Evolutionary conservation across 1,140 invertebrate species (phyloP).

Genomic region (Asobara japonica): DNA sequence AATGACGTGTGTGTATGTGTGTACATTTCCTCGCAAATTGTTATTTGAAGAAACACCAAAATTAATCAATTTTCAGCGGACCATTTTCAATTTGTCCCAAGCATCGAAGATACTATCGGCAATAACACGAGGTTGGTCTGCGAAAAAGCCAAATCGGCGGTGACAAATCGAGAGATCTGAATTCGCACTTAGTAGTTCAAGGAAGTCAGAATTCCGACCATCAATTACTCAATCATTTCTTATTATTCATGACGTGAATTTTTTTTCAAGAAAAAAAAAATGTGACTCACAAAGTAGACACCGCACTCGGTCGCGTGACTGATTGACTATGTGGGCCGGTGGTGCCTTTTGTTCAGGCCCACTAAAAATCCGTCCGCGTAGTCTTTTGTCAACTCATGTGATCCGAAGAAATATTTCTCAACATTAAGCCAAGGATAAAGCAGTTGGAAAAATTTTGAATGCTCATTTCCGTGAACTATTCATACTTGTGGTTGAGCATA

Average conservation of each 20-base stretch:
- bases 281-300: slow-evolving; percentile 6
- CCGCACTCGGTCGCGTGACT: neutral
- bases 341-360: neutral
- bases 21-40: too few relatives aligned
- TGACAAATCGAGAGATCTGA: neutral
- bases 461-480: too few relatives aligned
- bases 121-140: too few relatives aligned
- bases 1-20: too few relatives aligned
- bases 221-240: slow-evolving; percentile 12
- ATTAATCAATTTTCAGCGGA: too few relatives aligned
- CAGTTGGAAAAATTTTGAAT: neutral
- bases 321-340: slow-evolving; percentile 8
- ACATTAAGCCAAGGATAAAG: neutral
- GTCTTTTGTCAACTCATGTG: neutral
- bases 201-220: slow-evolving; percentile 1
- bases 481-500: too few relatives aligned
- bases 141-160: neutral
- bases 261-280: neutral
- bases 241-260: slow-evolving; percentile 12
- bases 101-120: too few relatives aligned
- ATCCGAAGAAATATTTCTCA: neutral
- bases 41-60: too few relatives aligned
- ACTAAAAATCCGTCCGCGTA: neutral
- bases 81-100: too few relatives aligned
- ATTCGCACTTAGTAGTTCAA: neutral